A percentile compares a stretch with the other conserved stretches of the same genome.
These are phyloP conservation scores for Habroteleia sp. DNA, from an alignment of 2,888 invertebrate genomes.

Conservation along the genomic window DNA sequence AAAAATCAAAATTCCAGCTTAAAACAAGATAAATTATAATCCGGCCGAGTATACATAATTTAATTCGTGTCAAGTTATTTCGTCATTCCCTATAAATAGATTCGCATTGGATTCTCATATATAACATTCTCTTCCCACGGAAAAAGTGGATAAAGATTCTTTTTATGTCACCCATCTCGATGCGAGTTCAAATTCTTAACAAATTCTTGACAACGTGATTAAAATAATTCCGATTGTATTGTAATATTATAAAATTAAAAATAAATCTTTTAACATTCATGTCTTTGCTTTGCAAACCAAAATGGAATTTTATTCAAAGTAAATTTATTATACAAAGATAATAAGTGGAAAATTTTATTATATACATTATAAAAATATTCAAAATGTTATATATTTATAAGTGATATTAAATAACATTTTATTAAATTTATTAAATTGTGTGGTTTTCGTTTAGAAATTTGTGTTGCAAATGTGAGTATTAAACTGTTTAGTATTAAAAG, in stretches of 20 bases:
- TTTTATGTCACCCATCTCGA: slow-evolving; percentile 28
- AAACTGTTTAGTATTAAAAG: no score
- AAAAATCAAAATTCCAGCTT: slow-evolving; percentile 3
- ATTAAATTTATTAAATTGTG: no score
- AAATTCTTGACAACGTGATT: slow-evolving; percentile 7
- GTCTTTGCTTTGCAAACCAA: no score
- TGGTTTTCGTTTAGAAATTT: no score
- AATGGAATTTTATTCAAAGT: no score
- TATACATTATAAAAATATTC: no score
- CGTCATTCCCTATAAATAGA: slow-evolving; percentile 51
- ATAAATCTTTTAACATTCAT: no score
- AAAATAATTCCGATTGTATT: slow-evolving; percentile 4
- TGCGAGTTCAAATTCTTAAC: slow-evolving; percentile 5
- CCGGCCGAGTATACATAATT: slow-evolving; percentile 22
- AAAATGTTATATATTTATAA: no score
- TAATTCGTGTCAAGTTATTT: slow-evolving; percentile 29
- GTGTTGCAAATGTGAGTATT: no score
- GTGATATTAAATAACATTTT: no score
- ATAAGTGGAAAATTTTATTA: no score
- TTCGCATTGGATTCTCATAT: slow-evolving; percentile 44
- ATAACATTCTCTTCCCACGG: slow-evolving; percentile 57
- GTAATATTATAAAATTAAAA: not conserved
- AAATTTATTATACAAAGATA: no score
- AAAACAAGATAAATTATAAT: slow-evolving; percentile 34
- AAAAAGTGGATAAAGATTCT: slow-evolving; percentile 44